Conservation (phyloP, 53 echinoderm and acorn worm species). For the Pentamera pediparva region DNA sequence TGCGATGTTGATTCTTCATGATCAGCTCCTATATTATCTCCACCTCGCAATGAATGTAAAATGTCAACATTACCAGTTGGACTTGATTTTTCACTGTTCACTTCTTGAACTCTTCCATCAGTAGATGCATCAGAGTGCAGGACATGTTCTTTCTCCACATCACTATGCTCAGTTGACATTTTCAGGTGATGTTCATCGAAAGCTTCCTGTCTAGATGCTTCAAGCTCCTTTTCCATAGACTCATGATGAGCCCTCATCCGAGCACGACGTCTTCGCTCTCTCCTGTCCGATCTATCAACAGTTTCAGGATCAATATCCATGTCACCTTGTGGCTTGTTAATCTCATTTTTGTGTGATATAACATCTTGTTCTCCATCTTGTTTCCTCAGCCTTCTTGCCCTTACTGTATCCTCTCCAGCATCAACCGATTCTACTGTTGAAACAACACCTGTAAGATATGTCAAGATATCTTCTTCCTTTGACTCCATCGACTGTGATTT, state of each 20-base stretch:
- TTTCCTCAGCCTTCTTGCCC: not conserved
- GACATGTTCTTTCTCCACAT: no score
- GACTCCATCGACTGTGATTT: no score
- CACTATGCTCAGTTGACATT: no score
- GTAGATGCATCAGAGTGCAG: no score
- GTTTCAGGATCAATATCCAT: not conserved
- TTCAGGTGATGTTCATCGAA: no score
- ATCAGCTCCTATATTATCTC: no score
- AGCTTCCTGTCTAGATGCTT: no score
- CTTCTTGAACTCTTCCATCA: no score
- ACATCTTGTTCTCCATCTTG: not conserved
- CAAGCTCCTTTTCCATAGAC: not conserved
- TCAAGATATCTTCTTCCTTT: slow-evolving; percentile 52
- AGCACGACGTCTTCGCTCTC: not conserved
- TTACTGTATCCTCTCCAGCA: not conserved
- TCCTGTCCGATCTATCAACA: not conserved
- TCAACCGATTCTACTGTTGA: not conserved
- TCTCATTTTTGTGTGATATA: not conserved
- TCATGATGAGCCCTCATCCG: not conserved
- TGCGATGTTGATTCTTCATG: no score
- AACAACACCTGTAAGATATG: slow-evolving; percentile 33
- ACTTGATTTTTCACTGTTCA: no score
- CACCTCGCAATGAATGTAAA: no score
- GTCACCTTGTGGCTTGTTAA: not conserved
- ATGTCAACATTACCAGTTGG: no score